These are phyloP conservation scores for Calephelis virginiensis DNA, from an alignment of 1,140 invertebrate genomes.

Conservation along the genomic window DNA sequence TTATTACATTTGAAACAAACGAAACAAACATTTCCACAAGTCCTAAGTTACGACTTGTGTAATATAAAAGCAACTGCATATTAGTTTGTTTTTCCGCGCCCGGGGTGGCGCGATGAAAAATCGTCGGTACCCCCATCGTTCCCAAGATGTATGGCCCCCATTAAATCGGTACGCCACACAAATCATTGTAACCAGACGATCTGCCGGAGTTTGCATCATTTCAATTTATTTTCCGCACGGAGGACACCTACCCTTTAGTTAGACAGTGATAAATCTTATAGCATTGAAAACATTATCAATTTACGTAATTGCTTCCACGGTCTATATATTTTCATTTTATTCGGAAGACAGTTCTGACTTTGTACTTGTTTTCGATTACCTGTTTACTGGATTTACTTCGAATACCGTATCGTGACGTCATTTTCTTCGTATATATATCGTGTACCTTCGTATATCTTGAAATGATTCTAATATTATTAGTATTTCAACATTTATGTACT, in stretches of 20 bases:
- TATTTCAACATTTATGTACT: too few relatives aligned
- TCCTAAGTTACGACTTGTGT: slow-evolving; percentile 12
- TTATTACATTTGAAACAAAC: slow-evolving; percentile 1
- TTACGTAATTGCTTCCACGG: slow-evolving; percentile 17
- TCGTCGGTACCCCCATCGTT: slow-evolving; percentile 34
- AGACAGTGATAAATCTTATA: slow-evolving; percentile 19
- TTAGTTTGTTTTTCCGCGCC: slow-evolving; percentile 20
- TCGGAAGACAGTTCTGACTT: slow-evolving; percentile 1
- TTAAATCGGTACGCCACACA: slow-evolving; percentile 56
- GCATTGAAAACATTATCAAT: slow-evolving; percentile 18
- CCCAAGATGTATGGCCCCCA: slow-evolving; percentile 47
- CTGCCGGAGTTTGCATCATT: slow-evolving; percentile 43
- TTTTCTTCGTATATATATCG: too few relatives aligned
- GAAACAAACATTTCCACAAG: slow-evolving; percentile 4
- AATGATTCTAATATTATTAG: too few relatives aligned
- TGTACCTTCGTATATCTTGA: too few relatives aligned
- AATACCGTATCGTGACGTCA: too few relatives aligned
- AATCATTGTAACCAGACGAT: slow-evolving; percentile 50
- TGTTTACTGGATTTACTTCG: neutral
- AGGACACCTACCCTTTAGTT: slow-evolving; percentile 28
- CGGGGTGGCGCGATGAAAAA: slow-evolving; percentile 49
- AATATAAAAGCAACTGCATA: slow-evolving; percentile 14
- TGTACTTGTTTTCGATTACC: slow-evolving; percentile 5
- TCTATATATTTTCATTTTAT: slow-evolving; percentile 16
- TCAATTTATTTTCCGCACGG: slow-evolving; percentile 46